These are phyloP conservation scores for Rhimphoctona megacephalus DNA, from an alignment of 2,888 invertebrate genomes.

Conservation along the genomic window DNA sequence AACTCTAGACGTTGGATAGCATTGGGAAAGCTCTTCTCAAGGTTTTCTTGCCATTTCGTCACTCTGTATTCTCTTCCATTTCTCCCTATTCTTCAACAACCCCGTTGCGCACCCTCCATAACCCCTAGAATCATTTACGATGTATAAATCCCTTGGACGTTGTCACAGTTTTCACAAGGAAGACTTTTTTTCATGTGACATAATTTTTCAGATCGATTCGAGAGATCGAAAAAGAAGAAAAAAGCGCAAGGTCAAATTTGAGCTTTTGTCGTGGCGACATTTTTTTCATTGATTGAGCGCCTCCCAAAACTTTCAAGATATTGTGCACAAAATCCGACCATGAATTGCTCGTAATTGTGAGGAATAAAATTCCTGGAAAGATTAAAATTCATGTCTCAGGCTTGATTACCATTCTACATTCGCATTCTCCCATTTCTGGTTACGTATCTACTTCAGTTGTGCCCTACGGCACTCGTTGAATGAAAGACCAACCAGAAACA, in stretches of 20 bases:
- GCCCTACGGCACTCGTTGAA: constrained; percentile 20
- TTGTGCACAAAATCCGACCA: not conserved
- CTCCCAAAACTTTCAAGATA: not conserved
- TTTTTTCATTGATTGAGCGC: not conserved
- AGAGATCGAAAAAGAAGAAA: not conserved
- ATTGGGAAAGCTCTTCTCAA: constrained; percentile 40
- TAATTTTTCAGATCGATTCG: not conserved
- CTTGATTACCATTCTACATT: constrained; percentile 76
- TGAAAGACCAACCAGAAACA: constrained; percentile 40
- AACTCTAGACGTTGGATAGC: constrained; percentile 46
- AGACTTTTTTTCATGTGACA: not conserved
- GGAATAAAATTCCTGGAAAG: not conserved
- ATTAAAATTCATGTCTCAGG: constrained; percentile 65
- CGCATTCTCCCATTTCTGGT: constrained; percentile 62
- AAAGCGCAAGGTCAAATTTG: not conserved
- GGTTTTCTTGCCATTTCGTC: constrained; percentile 44
- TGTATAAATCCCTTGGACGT: constrained; percentile 18
- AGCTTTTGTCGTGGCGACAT: not conserved
- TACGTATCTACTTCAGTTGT: constrained; percentile 14
- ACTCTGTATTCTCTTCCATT: constrained; percentile 73
- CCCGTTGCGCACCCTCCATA: not conserved
- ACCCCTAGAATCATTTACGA: constrained; percentile 8
- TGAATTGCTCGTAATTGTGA: not conserved
- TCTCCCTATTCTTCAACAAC: constrained; percentile 67
- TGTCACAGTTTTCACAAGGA: constrained; percentile 18